Percentiles rank a stretch among this genome's conserved stretches.
phyloP scores from a whole-genome alignment of 2,113 vertebrate species.

The Dipodomys spectabilis region DNA sequence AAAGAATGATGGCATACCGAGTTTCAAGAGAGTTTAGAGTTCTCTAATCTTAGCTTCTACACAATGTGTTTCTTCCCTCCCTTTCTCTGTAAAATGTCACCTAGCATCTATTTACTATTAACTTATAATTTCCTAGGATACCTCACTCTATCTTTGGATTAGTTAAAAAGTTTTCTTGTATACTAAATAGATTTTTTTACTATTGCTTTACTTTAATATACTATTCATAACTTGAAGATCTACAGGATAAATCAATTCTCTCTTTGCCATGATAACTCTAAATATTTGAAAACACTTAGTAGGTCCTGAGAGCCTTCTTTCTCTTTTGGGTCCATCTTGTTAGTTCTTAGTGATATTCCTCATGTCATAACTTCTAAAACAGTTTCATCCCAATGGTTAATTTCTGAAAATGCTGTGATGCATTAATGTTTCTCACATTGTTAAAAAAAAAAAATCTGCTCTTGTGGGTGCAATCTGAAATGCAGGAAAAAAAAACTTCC shows the following conservation, averaged over 20 bases:
- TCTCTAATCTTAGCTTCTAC: neutral
- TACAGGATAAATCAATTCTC: neutral
- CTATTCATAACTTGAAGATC: neutral
- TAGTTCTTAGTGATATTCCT: neutral
- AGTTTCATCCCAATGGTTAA: neutral
- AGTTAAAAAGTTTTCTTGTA: neutral
- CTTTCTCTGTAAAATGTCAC: neutral
- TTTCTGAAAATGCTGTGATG: slow-evolving; percentile 21
- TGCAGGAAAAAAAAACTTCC: neutral
- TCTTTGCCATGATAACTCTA: neutral
- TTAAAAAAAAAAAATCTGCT: neutral
- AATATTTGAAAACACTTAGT: slow-evolving; percentile 8
- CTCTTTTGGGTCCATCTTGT: neutral
- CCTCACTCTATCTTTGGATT: slow-evolving; percentile 14
- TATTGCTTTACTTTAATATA: neutral
- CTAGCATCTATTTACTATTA: slow-evolving; percentile 23
- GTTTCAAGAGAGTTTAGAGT: neutral
- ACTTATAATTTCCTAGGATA: neutral
- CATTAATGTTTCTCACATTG: neutral
- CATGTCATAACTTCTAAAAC: neutral
- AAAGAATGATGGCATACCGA: neutral
- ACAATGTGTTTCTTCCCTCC: neutral
- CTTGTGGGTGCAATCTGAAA: neutral
- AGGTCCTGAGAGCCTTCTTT: neutral
- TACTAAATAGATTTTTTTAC: neutral